phyloP scores from a whole-genome alignment of 1,140 invertebrate species.

The Pygmarrhopalites habei region DNA sequence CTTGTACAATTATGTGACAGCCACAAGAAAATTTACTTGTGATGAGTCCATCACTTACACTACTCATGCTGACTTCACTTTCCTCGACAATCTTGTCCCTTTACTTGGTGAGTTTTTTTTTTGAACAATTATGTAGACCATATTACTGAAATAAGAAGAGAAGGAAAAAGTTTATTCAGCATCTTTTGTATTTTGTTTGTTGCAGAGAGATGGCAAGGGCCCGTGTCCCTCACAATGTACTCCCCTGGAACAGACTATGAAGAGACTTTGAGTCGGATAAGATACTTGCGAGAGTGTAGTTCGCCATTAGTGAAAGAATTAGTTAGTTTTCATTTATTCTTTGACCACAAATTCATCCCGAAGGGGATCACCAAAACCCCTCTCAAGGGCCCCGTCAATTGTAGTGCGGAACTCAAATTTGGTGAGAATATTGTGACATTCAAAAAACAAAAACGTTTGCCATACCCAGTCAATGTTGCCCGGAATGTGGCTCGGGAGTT shows the following conservation, averaged over 20 bases:
- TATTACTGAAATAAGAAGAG: no score
- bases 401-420: slow-evolving; percentile 14
- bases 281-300: slow-evolving; percentile 59
- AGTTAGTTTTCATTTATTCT: slow-evolving; percentile 80
- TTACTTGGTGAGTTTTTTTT: no score
- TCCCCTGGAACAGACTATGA: slow-evolving; percentile 63
- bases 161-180: no score
- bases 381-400: slow-evolving; percentile 27
- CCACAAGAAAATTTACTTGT: slow-evolving; percentile 49
- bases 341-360: slow-evolving; percentile 74
- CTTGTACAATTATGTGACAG: slow-evolving; percentile 72
- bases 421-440: slow-evolving; percentile 50
- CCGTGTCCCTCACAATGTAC: slow-evolving; percentile 66
- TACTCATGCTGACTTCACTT: slow-evolving; percentile 83
- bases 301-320: slow-evolving; percentile 59
- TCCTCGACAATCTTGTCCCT: slow-evolving; percentile 79
- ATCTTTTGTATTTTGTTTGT: no score
- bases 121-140: no score
- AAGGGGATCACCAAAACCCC: slow-evolving; percentile 44
- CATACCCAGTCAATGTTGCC: slow-evolving; percentile 82
- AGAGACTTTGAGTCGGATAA: slow-evolving; percentile 58
- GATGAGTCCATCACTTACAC: slow-evolving; percentile 84
- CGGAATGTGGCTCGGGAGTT: slow-evolving; percentile 74
- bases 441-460: slow-evolving; percentile 66
- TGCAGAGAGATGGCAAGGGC: slow-evolving; percentile 61